Base-by-base conservation (phyloP, 2,888 invertebrate genomes). In the Acheta domesticus region DNA sequence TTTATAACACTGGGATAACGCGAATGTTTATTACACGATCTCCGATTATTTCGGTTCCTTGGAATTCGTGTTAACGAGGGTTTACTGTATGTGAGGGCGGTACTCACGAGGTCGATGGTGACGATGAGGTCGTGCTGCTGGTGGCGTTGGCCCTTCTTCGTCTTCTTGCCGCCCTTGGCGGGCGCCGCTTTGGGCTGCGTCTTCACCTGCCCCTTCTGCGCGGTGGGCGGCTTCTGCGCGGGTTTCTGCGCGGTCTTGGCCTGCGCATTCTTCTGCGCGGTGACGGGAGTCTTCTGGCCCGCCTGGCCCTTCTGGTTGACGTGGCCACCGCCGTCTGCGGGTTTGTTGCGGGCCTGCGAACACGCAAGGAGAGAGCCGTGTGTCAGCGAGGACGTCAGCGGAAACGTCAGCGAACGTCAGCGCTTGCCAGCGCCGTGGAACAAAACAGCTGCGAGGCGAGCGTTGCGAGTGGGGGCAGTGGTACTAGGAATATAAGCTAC, bases 61-160 rank as follows among this genome's bases (percentile, higher is more conserved):
- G n/a, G n/a, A n/a, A n/a, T n/a, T n/a, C n/a, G n/a, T n/a, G n/a
- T n/a, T n/a, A n/a, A n/a, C n/a, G n/a, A n/a, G n/a, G n/a, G n/a
- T n/a, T n/a, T 36, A 36, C 5, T 4, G 8, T 36, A 36, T 36
- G 4, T 5, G 36, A 4, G 8, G 2, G 36, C 1, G 75, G 36
- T 77, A 87, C 92, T 92, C 86, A 94, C 95, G 91, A 94, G 87
- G 86, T 94, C 92, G 84, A 95, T 94, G 83, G 93, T 94, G 83
- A 95, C 94, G 83, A 92, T 91, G 80, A 94, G 91, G 85, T 95
- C 94, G 84, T 94, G 93, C 85, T 93, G 93, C 85, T 94, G 94
- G 83, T 94, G 92, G 84, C 93, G 91, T 84, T 94, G 92, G 19
- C 93, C 93, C 86, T 92, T 92, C 88, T 93, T 93, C 76, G 82